A percentile compares a stretch with the other conserved stretches of the same genome.
Conservation (phyloP, 2,888 invertebrate species). For the Melikaiella ostensackeni region DNA sequence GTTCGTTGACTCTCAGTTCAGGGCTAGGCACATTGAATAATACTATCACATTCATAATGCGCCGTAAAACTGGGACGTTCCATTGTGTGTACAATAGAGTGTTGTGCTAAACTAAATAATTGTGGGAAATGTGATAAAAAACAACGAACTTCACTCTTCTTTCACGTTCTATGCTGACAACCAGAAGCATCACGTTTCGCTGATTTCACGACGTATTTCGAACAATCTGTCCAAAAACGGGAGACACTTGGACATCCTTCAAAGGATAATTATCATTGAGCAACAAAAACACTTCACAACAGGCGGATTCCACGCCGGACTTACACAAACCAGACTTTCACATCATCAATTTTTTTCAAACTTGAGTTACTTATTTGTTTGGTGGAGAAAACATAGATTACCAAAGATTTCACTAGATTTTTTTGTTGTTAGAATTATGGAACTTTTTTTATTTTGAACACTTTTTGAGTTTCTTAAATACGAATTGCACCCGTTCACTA, state of each 20-base stretch:
- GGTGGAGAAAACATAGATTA: too few relatives aligned
- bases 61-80: conserved; percentile 54
- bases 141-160: conserved; percentile 34
- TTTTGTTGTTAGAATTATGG: too few relatives aligned
- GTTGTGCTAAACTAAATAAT: conserved; percentile 28
- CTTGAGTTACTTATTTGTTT: too few relatives aligned
- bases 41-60: conserved; percentile 53
- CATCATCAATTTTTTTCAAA: too few relatives aligned
- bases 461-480: too few relatives aligned
- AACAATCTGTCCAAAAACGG: conserved; percentile 10
- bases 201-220: not conserved
- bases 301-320: too few relatives aligned
- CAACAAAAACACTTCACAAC: not conserved
- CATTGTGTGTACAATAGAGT: conserved; percentile 42
- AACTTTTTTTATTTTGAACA: too few relatives aligned
- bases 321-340: too few relatives aligned
- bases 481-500: too few relatives aligned
- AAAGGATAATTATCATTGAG: not conserved
- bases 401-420: too few relatives aligned
- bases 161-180: conserved; percentile 14
- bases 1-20: conserved; percentile 57
- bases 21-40: conserved; percentile 54
- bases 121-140: conserved; percentile 32
- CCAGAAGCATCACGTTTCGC: conserved; percentile 3
- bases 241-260: not conserved